Evolutionary conservation across 2,113 vertebrate genomes (phyloP), one percentile per base, ranked within the genome.

Genomic region (Toxotes chatareus): DNA sequence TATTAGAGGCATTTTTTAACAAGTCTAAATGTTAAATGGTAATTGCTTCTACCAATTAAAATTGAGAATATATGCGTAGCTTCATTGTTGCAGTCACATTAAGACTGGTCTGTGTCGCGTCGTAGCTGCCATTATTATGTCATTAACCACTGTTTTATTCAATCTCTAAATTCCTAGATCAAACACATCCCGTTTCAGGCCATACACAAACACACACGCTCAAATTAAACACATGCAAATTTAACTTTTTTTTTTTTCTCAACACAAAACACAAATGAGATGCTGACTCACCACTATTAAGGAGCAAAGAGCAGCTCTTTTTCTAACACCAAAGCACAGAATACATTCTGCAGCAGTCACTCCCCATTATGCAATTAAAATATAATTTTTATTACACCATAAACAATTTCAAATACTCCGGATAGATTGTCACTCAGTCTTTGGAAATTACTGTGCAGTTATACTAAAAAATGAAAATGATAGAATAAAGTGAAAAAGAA

Each of bases 211-310:
- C 55, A 56, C 2, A 16, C 17, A 49, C 59, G n/a, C 61, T 69
- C 40, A 62, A 32, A 69, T 71, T 53, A 51, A 82, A 69, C 62
- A 38, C 16, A 59, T 78, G 67, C 56, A 64, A 68, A 68, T 51
- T 57, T 49, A 42, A 51, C 61, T 23, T 10, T 57, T 47, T 76
- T 69, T 61, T 32, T 63, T 17, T 49, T 23, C n/a, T 31, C 13
- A 34, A 70, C 19, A 63, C 12, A 27, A 59, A 23, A 70, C 14
- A 56, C 19, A 19, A 59, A 27, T 34, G 13, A 77, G 40, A 59
- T 46, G 51, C 53, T 67, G 63, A 59, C 19, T 77, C 74, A 27
- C 3, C 42, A 11, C 40, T 14, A 46, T 36, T 38, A 34, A 38
- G 53, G n/a, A 59, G 27, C 7, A 27, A 57, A 46, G 12, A 57